Base-by-base conservation (phyloP, 2,888 invertebrate genomes). In the Oscheius sp. region DNA sequence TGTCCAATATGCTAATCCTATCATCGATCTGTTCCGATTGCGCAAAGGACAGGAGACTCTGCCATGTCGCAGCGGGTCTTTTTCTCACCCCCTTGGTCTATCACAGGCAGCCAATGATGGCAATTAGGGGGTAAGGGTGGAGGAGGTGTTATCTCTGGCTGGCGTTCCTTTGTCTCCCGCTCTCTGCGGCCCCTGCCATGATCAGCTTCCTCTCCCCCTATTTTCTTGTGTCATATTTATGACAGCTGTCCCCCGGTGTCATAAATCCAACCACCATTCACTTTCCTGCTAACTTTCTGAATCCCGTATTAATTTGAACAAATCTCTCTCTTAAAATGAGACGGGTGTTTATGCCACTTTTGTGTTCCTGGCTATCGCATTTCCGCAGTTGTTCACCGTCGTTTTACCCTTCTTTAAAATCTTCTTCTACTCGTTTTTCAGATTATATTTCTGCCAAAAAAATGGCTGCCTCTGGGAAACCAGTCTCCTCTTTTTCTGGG, bases 1-100 rank as follows among this genome's bases (percentile, higher is more conserved):
- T 63, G 52, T 63, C 56, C 45, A 25, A 72, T 64, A 72, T 72
- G 72, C 55, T 64, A 66, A 41, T 53, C 61, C 53, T 63, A 71
- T 63, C 71, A 63, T 43, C 71, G 61, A 63, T 58, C 53, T 53
- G 29, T 21, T 25, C 35, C 35, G 64, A 55, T 64, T 56, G 35
- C 29, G 59, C 45, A 35, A 29, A 53, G 41, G 52, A 49, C 35
- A 23, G 13, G 56, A 29, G 61, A 61, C 59, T 23, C 43, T 18
- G 35, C 69, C 66, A 9, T 41, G 41, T 66, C 64, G 18, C 68
- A n/a, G n/a, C 35, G 35, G 35, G 35, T 35, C 3, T 35, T 6
- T 35, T 35, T 21, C 2, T 35, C 43, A 56, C 29, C 45, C 21
- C 13, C 59, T 61, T 61, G n/a, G 12, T 21, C 53, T 53, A 25